phyloP scores from a whole-genome alignment of 2,888 invertebrate species.

The Harpalus rubripes region DNA sequence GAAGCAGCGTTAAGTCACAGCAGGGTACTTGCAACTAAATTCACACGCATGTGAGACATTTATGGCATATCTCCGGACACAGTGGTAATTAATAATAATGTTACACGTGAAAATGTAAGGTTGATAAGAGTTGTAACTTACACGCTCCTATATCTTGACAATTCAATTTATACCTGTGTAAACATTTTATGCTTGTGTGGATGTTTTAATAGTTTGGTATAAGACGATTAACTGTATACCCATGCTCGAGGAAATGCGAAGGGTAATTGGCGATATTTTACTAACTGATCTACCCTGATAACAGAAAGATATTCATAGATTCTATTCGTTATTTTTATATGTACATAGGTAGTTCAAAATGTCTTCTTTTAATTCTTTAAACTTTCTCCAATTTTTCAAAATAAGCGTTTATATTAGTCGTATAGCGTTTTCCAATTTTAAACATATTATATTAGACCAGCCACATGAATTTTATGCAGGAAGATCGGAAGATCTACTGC shows the following conservation, averaged over 20 bases:
- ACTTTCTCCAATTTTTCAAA: too few relatives aligned
- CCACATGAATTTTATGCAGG: too few relatives aligned
- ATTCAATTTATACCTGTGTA: constrained; percentile 12
- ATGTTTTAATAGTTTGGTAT: background rate
- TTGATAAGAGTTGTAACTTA: constrained; percentile 1
- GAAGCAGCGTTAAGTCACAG: constrained; percentile 15
- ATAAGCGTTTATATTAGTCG: too few relatives aligned
- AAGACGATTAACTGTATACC: too few relatives aligned
- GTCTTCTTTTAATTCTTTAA: too few relatives aligned
- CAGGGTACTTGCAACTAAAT: constrained; percentile 27
- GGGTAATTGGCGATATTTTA: background rate
- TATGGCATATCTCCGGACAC: constrained; percentile 1
- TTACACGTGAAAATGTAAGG: constrained; percentile 20
- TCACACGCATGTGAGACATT: constrained; percentile 33
- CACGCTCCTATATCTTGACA: constrained; percentile 8
- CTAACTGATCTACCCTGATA: too few relatives aligned
- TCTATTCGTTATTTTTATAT: too few relatives aligned
- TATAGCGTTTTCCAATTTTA: too few relatives aligned
- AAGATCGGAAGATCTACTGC: too few relatives aligned
- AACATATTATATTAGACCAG: too few relatives aligned
- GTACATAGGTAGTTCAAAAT: too few relatives aligned
- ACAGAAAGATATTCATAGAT: too few relatives aligned
- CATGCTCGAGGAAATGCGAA: background rate
- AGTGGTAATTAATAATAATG: constrained; percentile 35
- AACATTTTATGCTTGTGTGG: constrained; percentile 2